phyloP scores from a whole-genome alignment of 2,113 vertebrate species.

The Shinisaurus crocodilurus region DNA sequence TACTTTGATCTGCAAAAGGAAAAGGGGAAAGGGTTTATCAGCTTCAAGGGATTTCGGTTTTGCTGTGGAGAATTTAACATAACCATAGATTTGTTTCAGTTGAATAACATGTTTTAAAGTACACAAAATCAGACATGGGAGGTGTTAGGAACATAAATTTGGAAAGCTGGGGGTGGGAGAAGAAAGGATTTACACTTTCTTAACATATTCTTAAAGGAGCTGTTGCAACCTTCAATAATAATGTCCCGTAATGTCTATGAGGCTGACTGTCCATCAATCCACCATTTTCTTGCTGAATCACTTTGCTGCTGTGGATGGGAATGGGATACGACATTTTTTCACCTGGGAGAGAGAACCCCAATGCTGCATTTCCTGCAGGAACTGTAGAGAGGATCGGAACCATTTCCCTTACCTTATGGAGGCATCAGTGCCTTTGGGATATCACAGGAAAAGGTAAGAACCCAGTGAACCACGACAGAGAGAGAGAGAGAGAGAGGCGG shows the following conservation, averaged over 20 bases:
- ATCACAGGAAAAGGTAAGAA: neutral
- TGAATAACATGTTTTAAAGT: slow-evolving; percentile 62
- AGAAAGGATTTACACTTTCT: neutral
- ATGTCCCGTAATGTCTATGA: neutral
- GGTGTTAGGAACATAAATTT: neutral
- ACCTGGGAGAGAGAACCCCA: neutral
- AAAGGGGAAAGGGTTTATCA: slow-evolving; percentile 54
- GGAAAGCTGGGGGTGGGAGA: slow-evolving; percentile 36
- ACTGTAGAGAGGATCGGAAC: neutral
- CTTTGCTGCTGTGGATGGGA: neutral
- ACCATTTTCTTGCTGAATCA: slow-evolving; percentile 10
- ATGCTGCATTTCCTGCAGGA: neutral
- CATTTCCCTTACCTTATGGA: neutral
- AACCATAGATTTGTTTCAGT: slow-evolving; percentile 53
- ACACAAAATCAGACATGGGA: slow-evolving; percentile 35
- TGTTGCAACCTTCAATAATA: neutral
- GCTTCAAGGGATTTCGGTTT: slow-evolving; percentile 57
- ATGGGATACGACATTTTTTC: neutral
- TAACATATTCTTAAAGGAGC: slow-evolving; percentile 17
- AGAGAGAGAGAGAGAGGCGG: neutral
- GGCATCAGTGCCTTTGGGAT: neutral
- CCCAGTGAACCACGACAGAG: neutral
- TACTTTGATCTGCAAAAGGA: slow-evolving; percentile 66
- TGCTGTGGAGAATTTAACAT: slow-evolving; percentile 42
- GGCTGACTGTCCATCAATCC: neutral